Evolutionary conservation across 2,113 vertebrate species (phyloP).

Genomic region (Oryzias javanicus): DNA sequence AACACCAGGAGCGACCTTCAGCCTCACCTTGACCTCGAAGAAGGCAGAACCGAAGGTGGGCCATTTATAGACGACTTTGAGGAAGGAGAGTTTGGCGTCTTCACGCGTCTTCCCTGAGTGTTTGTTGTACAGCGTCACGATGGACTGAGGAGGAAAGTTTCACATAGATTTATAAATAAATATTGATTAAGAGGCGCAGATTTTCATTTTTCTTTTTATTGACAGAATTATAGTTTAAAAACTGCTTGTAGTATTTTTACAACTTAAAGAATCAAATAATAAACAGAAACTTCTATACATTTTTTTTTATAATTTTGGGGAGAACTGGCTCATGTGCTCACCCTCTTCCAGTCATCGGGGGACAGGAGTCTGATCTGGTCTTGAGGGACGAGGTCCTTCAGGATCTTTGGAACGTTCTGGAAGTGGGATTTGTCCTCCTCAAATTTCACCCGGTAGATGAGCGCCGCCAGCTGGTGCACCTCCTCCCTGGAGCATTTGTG

Average conservation of each 20-base stretch:
- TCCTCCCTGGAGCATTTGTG: conserved; percentile 94
- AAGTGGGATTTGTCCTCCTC: conserved; percentile 96
- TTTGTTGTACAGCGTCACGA: conserved; percentile 92
- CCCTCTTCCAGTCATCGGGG: conserved; percentile 96
- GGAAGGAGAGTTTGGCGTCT: conserved; percentile 93
- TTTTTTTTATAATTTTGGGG: background rate
- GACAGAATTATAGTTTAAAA: too few relatives aligned
- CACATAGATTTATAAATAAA: background rate
- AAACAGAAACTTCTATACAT: background rate
- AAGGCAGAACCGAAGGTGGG: conserved; percentile 96
- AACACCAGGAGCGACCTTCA: background rate
- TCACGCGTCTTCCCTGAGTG: conserved; percentile 89
- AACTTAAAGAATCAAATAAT: too few relatives aligned
- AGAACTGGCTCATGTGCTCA: conserved; percentile 40
- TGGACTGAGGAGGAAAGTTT: conserved; percentile 75
- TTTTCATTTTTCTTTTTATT: too few relatives aligned
- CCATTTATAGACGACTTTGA: conserved; percentile 96
- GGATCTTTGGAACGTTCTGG: conserved; percentile 87
- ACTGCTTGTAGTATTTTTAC: too few relatives aligned
- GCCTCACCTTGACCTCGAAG: conserved; percentile 94
- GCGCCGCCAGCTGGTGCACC: conserved; percentile 88
- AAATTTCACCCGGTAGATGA: conserved; percentile 95
- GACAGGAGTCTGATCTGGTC: conserved; percentile 89
- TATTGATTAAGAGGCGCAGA: too few relatives aligned
- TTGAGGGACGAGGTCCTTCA: conserved; percentile 93